Evolutionary conservation across 2,888 invertebrate genomes (phyloP).

Genomic region (Temnothorax unifasciatus): DNA sequence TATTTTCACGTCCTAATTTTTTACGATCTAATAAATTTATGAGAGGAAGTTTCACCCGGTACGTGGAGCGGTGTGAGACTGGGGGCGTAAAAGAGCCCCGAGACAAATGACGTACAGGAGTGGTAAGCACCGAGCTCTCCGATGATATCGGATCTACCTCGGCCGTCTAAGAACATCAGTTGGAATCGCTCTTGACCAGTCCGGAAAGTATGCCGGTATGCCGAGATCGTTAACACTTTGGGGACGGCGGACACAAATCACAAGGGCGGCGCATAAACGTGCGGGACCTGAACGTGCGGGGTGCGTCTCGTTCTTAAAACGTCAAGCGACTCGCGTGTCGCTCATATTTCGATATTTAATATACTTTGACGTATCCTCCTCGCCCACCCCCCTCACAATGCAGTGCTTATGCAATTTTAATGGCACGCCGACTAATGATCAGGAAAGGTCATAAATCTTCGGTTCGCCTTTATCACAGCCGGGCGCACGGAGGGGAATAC

Average conservation of each 20-base stretch:
- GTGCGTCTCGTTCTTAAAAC: conserved; percentile 7
- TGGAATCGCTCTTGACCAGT: conserved; percentile 74
- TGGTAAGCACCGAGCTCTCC: conserved; percentile 82
- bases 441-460: conserved; percentile 38
- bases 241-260: conserved; percentile 37
- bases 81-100: conserved; percentile 80
- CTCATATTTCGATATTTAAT: conserved; percentile 21
- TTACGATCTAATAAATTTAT: conserved; percentile 43
- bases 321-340: neutral
- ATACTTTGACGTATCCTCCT: neutral
- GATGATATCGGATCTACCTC: conserved; percentile 83
- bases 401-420: conserved; percentile 30
- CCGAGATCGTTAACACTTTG: conserved; percentile 51
- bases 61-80: conserved; percentile 75
- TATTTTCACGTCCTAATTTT: neutral
- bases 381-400: neutral
- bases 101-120: conserved; percentile 85
- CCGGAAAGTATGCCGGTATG: conserved; percentile 51
- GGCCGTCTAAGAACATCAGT: conserved; percentile 79
- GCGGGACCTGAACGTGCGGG: neutral
- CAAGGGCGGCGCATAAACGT: conserved; percentile 9
- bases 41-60: conserved; percentile 76
- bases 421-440: conserved; percentile 26
- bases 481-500: conserved; percentile 1
- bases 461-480: conserved; percentile 29